Percentiles rank a stretch among this genome's conserved stretches.
These are phyloP conservation scores for Sebastes nivosus DNA, from an alignment of 2,797 vertebrate species.

Conservation along the genomic window DNA sequence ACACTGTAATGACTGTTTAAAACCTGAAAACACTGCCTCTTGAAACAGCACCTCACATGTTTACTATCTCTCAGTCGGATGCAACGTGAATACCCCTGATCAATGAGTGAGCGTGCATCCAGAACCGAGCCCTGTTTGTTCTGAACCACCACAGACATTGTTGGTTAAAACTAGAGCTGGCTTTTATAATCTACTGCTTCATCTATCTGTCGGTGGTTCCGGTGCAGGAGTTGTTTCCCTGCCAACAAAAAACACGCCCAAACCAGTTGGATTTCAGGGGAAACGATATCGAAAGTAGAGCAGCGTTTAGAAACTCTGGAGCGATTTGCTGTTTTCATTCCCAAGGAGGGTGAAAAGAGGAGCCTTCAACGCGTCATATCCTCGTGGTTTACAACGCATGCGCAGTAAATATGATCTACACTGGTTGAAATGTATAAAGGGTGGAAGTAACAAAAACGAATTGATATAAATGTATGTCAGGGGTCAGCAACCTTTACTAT, in stretches of 20 bases:
- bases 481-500: too few species aligned
- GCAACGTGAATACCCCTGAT: conserved; percentile 76
- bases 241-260: not conserved
- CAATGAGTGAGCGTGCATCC: conserved; percentile 84
- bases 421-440: too few species aligned
- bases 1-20: conserved; percentile 73
- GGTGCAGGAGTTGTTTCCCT: not conserved
- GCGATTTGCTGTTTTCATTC: not conserved
- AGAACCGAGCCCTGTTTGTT: conserved; percentile 84
- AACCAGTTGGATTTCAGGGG: accelerated
- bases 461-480: too few species aligned
- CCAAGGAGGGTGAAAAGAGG: too few species aligned
- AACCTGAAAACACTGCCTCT: conserved; percentile 82
- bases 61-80: not conserved
- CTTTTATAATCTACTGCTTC: too few species aligned
- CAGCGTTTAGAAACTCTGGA: accelerated
- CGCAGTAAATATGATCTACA: too few species aligned
- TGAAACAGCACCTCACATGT: conserved; percentile 77
- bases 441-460: too few species aligned
- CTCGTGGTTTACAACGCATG: too few species aligned
- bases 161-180: too few species aligned
- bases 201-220: not conserved
- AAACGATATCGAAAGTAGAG: conserved; percentile 14
- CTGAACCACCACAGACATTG: conserved; percentile 82
- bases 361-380: too few species aligned